Conservation (phyloP, 2,888 invertebrate genomes). For the Lepidocyrtinus sp. region DNA sequence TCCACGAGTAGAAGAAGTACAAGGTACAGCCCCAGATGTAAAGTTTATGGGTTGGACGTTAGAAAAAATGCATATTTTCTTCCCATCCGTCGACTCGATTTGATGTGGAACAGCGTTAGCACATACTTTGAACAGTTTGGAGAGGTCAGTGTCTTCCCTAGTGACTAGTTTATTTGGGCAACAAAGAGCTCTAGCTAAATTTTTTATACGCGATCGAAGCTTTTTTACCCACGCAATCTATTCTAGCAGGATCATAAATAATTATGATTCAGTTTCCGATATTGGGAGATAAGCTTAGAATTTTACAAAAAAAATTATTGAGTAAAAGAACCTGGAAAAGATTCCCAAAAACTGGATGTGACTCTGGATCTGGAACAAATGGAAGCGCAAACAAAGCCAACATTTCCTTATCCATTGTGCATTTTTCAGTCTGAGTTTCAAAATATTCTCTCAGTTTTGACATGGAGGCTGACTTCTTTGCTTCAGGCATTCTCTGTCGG, state of each 20-base stretch:
- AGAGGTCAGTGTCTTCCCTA: constrained; percentile 44
- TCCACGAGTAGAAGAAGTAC: background rate
- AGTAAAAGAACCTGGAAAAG: constrained; percentile 51
- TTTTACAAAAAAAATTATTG: background rate
- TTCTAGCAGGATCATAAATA: constrained; percentile 34
- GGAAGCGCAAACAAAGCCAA: constrained; percentile 67
- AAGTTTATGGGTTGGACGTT: constrained; percentile 49
- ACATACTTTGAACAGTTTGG: constrained; percentile 48
- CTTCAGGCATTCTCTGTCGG: constrained; percentile 52
- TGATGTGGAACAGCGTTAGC: constrained; percentile 45
- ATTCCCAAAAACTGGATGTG: constrained; percentile 65
- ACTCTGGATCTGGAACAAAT: constrained; percentile 65
- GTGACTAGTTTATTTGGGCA: constrained; percentile 52
- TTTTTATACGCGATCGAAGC: constrained; percentile 48
- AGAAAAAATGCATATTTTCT: constrained; percentile 51
- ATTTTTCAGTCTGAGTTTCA: constrained; percentile 63
- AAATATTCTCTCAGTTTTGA: constrained; percentile 61
- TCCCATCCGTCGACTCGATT: constrained; percentile 43
- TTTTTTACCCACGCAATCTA: constrained; percentile 51
- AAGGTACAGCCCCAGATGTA: constrained; percentile 32
- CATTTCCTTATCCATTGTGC: constrained; percentile 65
- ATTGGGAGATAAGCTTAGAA: background rate
- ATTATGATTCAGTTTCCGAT: background rate
- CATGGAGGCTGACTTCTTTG: constrained; percentile 55
- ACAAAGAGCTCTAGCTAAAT: constrained; percentile 47